Evolutionary conservation across 2,113 vertebrate species (phyloP).

Genomic region (Caracal caracal): DNA sequence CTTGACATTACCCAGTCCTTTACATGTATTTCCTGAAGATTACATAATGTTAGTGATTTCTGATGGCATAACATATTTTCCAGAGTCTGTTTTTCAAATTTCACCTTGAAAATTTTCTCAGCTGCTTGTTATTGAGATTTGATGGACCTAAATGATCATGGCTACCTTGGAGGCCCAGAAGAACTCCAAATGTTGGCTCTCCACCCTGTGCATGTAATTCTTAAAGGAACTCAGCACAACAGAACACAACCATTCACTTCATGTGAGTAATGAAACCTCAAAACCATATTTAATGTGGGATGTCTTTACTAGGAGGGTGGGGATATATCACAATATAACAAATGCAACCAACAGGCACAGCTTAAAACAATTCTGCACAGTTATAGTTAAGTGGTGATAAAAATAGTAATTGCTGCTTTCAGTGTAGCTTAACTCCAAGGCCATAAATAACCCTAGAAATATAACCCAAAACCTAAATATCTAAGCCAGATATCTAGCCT

Average conservation of each 20-base stretch:
- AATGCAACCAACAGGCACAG: not conserved
- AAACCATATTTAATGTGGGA: not conserved
- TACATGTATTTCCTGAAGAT: not conserved
- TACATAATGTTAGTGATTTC: not conserved
- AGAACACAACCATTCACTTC: not conserved
- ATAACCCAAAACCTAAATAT: not conserved
- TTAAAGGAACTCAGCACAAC: not conserved
- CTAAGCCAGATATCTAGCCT: not conserved
- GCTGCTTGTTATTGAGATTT: not conserved
- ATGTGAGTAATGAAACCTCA: not conserved
- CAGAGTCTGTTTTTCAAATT: not conserved
- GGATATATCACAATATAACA: not conserved
- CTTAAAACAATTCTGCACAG: not conserved
- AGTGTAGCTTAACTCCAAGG: not conserved
- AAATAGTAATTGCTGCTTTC: not conserved
- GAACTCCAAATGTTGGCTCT: not conserved
- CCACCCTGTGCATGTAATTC: not conserved
- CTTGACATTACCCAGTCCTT: not conserved
- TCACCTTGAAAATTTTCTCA: slow-evolving; percentile 21
- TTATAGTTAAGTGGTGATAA: not conserved
- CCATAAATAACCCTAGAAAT: not conserved
- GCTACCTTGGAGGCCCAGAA: not conserved
- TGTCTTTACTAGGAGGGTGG: not conserved
- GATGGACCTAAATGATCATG: not conserved
- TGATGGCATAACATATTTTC: not conserved